These are phyloP conservation scores for Habrosyne pyritoides DNA, from an alignment of 2,888 invertebrate genomes.

Conservation along the genomic window DNA sequence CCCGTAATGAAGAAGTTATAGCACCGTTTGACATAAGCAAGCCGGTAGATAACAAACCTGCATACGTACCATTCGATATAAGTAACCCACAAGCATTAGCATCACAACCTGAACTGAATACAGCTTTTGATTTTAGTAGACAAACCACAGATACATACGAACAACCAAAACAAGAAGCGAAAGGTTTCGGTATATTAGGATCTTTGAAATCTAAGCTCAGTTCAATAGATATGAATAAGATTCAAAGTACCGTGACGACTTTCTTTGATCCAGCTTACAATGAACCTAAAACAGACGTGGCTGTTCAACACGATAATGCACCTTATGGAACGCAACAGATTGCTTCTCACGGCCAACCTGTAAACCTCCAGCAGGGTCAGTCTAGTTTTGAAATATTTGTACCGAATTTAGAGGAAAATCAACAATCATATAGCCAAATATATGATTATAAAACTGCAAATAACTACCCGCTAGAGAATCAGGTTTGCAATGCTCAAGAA, in stretches of 20 bases:
- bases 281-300: conserved; percentile 43
- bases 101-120: conserved; percentile 43
- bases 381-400: conserved; percentile 59
- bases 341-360: conserved; percentile 13
- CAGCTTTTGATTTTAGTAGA: conserved; percentile 70
- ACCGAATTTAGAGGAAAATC: conserved; percentile 36
- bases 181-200: conserved; percentile 71
- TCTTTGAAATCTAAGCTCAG: conserved; percentile 76
- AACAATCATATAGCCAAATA: conserved; percentile 18
- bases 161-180: conserved; percentile 50
- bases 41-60: conserved; percentile 16
- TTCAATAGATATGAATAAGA: conserved; percentile 73
- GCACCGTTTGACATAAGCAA: conserved; percentile 34
- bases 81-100: conserved; percentile 27
- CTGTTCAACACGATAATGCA: conserved; percentile 27
- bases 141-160: conserved; percentile 54
- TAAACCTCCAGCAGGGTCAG: conserved; percentile 28
- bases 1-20: conserved; percentile 18
- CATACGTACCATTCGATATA: conserved; percentile 30
- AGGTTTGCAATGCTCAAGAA: conserved; percentile 21
- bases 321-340: conserved; percentile 19
- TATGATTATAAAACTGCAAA: conserved; percentile 22
- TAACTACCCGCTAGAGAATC: conserved; percentile 21
- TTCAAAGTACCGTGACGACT: conserved; percentile 74
- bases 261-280: conserved; percentile 77